Conservation (phyloP, 2,797 vertebrate species). For the Pseudochirops corinnae region DNA sequence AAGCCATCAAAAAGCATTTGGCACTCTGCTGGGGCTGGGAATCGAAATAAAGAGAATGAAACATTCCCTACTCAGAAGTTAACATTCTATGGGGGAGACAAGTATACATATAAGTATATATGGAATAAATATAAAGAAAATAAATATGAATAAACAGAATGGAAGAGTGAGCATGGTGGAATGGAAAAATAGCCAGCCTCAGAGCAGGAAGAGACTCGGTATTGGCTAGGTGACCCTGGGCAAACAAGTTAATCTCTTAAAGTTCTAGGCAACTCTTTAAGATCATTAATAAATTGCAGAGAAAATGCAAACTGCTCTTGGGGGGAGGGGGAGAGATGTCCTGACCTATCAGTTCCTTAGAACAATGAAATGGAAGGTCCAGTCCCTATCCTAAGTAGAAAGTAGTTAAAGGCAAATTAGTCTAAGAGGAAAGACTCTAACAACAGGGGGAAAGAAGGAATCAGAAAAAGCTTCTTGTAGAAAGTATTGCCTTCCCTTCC, state of each 20-base stretch:
- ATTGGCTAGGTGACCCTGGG: not conserved
- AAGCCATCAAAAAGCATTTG: not conserved
- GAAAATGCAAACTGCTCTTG: not conserved
- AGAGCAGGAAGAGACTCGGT: not conserved
- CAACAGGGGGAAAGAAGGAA: not conserved
- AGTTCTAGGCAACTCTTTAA: not conserved
- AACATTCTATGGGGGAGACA: not conserved
- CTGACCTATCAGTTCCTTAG: not conserved
- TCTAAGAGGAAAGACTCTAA: not conserved
- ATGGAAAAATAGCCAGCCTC: not conserved
- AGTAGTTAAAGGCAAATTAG: not conserved
- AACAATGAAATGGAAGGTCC: not conserved
- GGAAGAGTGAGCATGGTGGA: not conserved
- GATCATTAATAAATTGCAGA: not conserved
- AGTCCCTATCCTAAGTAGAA: not conserved
- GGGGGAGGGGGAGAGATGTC: not conserved
- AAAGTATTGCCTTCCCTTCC: not conserved
- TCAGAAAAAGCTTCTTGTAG: not conserved
- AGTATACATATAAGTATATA: not conserved
- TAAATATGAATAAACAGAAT: not conserved
- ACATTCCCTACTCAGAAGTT: not conserved
- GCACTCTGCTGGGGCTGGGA: not conserved
- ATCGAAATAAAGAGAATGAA: not conserved
- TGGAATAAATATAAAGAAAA: not conserved
- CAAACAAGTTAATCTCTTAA: not conserved